phyloP scores from a whole-genome alignment of 2,888 invertebrate genomes.

The Eupeodes luniger region DNA sequence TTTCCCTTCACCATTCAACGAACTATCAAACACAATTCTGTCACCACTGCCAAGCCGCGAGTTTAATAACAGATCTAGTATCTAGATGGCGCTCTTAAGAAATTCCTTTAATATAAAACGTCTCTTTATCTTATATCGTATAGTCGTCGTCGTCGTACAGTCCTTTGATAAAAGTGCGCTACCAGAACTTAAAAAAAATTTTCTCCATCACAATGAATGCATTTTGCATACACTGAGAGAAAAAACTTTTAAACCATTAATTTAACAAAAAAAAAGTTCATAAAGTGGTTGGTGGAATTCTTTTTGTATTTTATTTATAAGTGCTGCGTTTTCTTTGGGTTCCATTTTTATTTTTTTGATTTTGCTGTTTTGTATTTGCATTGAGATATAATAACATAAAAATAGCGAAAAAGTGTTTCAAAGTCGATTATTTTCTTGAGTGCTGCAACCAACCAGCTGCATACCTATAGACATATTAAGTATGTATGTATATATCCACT shows the following conservation, averaged over 20 bases:
- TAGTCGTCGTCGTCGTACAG: constrained; percentile 11
- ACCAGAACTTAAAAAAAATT: constrained; percentile 34
- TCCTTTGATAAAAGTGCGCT: constrained; percentile 60
- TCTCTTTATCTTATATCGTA: constrained; percentile 46
- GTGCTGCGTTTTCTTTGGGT: constrained; percentile 43
- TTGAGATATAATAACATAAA: constrained; percentile 68
- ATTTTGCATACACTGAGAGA: constrained; percentile 50
- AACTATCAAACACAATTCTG: constrained; percentile 35
- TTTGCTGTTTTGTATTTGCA: constrained; percentile 54
- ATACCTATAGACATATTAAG: neutral
- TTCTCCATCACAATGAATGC: constrained; percentile 55
- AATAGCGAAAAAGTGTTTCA: constrained; percentile 63
- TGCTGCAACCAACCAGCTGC: constrained; percentile 45
- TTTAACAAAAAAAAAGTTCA: neutral
- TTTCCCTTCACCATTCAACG: no score
- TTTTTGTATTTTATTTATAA: constrained; percentile 53
- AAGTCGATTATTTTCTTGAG: constrained; percentile 74
- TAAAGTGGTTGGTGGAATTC: constrained; percentile 28
- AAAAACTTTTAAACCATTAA: constrained; percentile 46
- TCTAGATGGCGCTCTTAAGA: constrained; percentile 27
- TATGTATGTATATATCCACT: no score
- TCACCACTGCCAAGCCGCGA: neutral
- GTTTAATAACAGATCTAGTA: constrained; percentile 37
- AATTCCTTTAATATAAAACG: constrained; percentile 63
- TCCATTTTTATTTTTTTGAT: constrained; percentile 26